Conservation (phyloP, 1,140 invertebrate genomes). For the Leptinotarsa undecemlineata region DNA sequence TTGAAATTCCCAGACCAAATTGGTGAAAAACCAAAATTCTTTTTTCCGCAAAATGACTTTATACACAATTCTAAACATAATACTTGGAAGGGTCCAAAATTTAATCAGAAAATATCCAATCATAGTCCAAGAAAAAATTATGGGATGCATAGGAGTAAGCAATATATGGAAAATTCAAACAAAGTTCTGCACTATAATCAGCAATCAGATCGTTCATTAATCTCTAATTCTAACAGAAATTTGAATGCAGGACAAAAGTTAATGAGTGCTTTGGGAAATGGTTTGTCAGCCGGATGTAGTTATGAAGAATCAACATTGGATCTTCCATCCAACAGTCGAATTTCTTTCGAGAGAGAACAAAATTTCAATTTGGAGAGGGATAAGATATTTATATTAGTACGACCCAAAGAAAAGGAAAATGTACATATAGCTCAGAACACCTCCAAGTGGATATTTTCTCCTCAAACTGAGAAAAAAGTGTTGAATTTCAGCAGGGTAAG, state of each 20-base stretch:
- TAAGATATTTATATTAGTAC: slow-evolving; percentile 56
- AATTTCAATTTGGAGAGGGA: slow-evolving; percentile 23
- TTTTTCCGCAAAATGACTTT: slow-evolving; percentile 15
- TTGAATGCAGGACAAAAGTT: neutral
- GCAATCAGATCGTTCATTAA: no score
- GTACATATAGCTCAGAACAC: slow-evolving; percentile 54
- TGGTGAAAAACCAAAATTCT: slow-evolving; percentile 21
- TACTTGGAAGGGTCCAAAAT: no score
- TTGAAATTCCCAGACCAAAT: slow-evolving; percentile 22
- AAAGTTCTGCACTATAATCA: no score
- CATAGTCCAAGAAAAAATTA: no score
- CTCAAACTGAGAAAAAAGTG: slow-evolving; percentile 57
- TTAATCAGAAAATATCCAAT: no score
- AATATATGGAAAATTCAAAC: no score
- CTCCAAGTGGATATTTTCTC: slow-evolving; percentile 55
- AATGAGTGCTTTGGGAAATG: neutral
- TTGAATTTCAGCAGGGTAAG: slow-evolving; percentile 52
- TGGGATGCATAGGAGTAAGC: no score
- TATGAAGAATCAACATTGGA: neutral
- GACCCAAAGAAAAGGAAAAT: slow-evolving; percentile 51
- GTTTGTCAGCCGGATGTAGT: neutral
- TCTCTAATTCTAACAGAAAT: no score
- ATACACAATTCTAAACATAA: no score
- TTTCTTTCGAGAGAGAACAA: neutral
- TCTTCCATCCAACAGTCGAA: neutral